Conservation (phyloP, 2,797 vertebrate species). For the Esox masquinongy region DNA sequence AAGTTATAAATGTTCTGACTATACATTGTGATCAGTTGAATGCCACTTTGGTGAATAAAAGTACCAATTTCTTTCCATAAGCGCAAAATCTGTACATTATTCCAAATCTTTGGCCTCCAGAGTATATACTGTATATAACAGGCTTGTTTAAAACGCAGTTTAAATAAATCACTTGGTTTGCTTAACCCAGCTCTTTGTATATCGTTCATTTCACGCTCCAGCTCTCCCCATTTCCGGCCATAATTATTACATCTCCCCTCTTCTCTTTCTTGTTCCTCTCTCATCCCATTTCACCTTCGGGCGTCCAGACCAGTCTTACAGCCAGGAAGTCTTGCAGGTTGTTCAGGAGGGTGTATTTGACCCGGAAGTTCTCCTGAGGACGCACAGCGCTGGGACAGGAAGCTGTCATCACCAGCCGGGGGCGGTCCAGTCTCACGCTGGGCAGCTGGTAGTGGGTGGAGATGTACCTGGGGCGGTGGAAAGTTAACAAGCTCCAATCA, state of each 20-base stretch:
- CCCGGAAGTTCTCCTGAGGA: conserved; percentile 79
- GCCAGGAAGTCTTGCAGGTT: conserved; percentile 87
- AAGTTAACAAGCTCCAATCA: not conserved
- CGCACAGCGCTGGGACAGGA: conserved; percentile 79
- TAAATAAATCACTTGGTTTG: too few relatives aligned
- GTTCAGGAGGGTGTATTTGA: conserved; percentile 87
- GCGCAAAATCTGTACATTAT: too few relatives aligned
- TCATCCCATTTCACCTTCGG: conserved; percentile 70
- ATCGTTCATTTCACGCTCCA: not conserved
- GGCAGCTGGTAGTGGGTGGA: conserved; percentile 86
- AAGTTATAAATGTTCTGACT: too few relatives aligned
- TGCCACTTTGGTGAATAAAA: too few relatives aligned
- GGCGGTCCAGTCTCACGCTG: conserved; percentile 82
- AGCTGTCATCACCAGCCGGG: conserved; percentile 86
- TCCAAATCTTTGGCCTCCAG: too few relatives aligned
- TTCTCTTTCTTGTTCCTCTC: not conserved
- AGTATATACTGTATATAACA: too few relatives aligned
- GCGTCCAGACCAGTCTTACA: conserved; percentile 84
- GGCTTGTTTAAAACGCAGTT: too few relatives aligned
- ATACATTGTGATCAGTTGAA: too few relatives aligned
- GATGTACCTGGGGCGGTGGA: conserved; percentile 66
- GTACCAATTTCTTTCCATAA: too few relatives aligned
- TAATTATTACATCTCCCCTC: not conserved
- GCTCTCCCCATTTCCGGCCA: not conserved
- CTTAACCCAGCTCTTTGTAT: too few relatives aligned